These are phyloP conservation scores for Aix galericulata DNA, from an alignment of 2,113 vertebrate genomes.

Conservation along the genomic window DNA sequence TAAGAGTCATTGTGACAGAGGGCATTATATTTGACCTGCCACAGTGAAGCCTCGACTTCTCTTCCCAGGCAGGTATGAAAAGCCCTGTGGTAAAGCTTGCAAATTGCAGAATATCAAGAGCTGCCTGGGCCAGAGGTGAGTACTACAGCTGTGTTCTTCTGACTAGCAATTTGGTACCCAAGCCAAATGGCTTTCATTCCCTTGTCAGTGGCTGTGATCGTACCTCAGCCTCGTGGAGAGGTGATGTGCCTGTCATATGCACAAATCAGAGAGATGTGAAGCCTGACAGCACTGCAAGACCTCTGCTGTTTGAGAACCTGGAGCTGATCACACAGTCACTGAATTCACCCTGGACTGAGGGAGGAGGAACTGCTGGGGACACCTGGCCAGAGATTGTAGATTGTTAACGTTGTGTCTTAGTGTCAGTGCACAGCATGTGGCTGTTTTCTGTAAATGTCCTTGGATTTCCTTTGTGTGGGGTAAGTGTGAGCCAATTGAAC, in stretches of 20 bases:
- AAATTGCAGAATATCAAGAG: conserved; percentile 57
- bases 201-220: conserved; percentile 1
- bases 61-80: conserved; percentile 53
- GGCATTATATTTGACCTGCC: conserved; percentile 24
- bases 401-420: not conserved
- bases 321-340: not conserved
- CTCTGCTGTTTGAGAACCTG: not conserved
- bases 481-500: not conserved
- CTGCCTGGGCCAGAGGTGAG: conserved; percentile 36
- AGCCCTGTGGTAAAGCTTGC: conserved; percentile 52
- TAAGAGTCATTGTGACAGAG: conserved; percentile 47
- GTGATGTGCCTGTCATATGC: not conserved
- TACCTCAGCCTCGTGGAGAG: not conserved
- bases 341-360: not conserved
- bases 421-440: not conserved
- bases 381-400: not conserved
- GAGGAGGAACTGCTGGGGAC: not conserved
- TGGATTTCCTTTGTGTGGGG: not conserved
- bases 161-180: conserved; percentile 50
- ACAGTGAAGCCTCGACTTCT: conserved; percentile 23
- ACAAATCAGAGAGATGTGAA: not conserved
- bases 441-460: not conserved
- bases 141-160: not conserved
- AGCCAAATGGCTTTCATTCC: conserved; percentile 46
- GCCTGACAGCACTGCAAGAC: not conserved